Base-by-base conservation (phyloP, 2,888 invertebrate genomes). In the Hirtodrosophila alboralis region DNA sequence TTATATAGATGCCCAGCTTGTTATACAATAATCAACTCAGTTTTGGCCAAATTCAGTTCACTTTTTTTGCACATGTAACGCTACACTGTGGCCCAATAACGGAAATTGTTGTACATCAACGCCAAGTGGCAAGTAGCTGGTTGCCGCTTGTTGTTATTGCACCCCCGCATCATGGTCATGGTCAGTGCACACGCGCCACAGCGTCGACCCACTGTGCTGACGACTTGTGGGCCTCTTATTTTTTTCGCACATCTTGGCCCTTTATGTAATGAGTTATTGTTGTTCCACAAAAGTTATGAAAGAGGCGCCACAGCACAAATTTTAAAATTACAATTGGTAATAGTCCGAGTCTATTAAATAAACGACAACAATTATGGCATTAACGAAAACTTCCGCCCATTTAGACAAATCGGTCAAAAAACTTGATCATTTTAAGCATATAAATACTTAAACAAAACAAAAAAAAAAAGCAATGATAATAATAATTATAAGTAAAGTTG, bases 181-280 rank as follows among this genome's bases (percentile, higher is more conserved):
- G 89, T 86, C 88, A 88, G 80, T 87, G 87, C 78, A 81, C 84
- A 83, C 74, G 16, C 37, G 5, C 43, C 31, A 41, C 33, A n/a
- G n/a, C 52, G 43, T 33, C 85, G 60, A 64, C 71, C 76, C 62
- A 70, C 84, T 30, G 56, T 43, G n/a, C n/a, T n/a, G 59, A 14
- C 37, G 67, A 67, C 73, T 77, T 52, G 66, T 69, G 69, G 74
- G 64, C 81, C 77, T 68, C 10, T 41, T 41, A 34, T 49, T 56
- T 13, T 60, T 81, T 86, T 86, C 85, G 87, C 80, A 80, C 76
- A 79, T 73, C 67, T 66, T 52, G 47, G 18, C 60, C 61, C 61
- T 51, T 84, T 84, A 79, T 63, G 49, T 75, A 81, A 86, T 54
- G 66, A 57, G 31, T 61, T 40, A 81, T 84, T 84, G 80, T 87